These are phyloP conservation scores for Pseudomyrmex dendroicus DNA, from an alignment of 1,140 invertebrate genomes.

Conservation along the genomic window DNA sequence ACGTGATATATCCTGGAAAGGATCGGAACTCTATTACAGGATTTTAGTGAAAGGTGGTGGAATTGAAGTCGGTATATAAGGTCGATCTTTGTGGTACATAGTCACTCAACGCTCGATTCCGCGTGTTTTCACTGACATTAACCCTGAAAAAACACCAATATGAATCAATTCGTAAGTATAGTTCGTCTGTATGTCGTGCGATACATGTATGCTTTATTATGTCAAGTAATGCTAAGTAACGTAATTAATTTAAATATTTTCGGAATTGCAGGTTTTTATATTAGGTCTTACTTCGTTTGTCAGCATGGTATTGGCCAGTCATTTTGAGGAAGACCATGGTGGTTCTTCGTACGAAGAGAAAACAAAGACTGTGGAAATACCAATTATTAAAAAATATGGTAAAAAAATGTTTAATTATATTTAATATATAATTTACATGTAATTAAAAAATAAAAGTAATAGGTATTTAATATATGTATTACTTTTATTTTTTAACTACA, in stretches of 20 bases:
- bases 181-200: background rate
- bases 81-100: slow-evolving; percentile 54
- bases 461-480: background rate
- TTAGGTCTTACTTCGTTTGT: slow-evolving; percentile 64
- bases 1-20: slow-evolving; percentile 59
- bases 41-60: slow-evolving; percentile 81
- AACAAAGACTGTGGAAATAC: slow-evolving; percentile 88
- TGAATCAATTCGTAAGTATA: slow-evolving; percentile 79
- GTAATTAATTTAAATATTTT: slow-evolving; percentile 1
- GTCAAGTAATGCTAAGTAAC: slow-evolving; percentile 22
- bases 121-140: slow-evolving; percentile 64
- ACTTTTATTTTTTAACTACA: background rate
- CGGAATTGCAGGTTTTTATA: slow-evolving; percentile 74
- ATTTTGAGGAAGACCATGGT: slow-evolving; percentile 73
- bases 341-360: slow-evolving; percentile 81
- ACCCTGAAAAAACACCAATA: slow-evolving; percentile 64
- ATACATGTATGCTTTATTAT: slow-evolving; percentile 33
- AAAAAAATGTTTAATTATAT: slow-evolving; percentile 35
- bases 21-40: slow-evolving; percentile 49
- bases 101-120: slow-evolving; percentile 73
- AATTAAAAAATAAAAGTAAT: too few relatives aligned
- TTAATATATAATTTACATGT: background rate
- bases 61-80: slow-evolving; percentile 82
- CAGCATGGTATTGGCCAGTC: slow-evolving; percentile 67
- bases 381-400: slow-evolving; percentile 90